phyloP scores from a whole-genome alignment of 2,113 vertebrate genomes.

The rabbit (Oryctolagus cuniculus) region mOryCun1.1 NC_091441.1:2126501-2127000 shows the following conservation, averaged over 20 bases:
- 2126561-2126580: not conserved
- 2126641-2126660: constrained; percentile 86
- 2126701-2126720: constrained; percentile 91
- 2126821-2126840: constrained; percentile 99
- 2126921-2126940: constrained; percentile 98
- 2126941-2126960: constrained; percentile 98
- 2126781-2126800: constrained; percentile 98
- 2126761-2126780: constrained; percentile 98
- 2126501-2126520: not conserved
- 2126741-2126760: constrained; percentile 95
- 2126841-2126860: constrained; percentile 93
- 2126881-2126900: constrained; percentile 98
- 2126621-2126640: not conserved
- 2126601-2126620: not conserved
- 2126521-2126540: constrained; percentile 44
- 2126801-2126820: constrained; percentile 98
- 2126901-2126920: constrained; percentile 95
- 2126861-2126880: constrained; percentile 96
- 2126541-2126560: not conserved
- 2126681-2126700: constrained; percentile 92
- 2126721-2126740: constrained; percentile 84
- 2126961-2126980: constrained; percentile 95
- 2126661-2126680: constrained; percentile 95
- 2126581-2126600: no score
- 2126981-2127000: accelerated